These are phyloP conservation scores for Dryobates pubescens DNA, from an alignment of 2,797 vertebrate genomes.

Conservation along the genomic window DNA sequence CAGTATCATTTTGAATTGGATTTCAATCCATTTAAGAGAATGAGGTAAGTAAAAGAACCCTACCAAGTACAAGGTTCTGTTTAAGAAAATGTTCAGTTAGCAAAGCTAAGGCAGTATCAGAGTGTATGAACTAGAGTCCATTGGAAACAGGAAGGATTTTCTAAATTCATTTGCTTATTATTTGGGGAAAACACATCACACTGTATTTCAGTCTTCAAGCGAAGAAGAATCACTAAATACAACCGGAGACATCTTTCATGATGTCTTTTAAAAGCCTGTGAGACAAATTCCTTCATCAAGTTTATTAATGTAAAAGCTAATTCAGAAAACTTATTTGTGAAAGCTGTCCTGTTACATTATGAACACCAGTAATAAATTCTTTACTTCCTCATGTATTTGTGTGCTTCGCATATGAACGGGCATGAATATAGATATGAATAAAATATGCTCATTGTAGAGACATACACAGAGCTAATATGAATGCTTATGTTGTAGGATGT, in stretches of 20 bases:
- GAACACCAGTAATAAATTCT: conserved; percentile 28
- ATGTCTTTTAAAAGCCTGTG: not conserved
- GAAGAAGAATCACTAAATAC: not conserved
- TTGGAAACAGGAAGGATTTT: not conserved
- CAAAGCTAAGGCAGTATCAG: not conserved
- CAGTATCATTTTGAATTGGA: not conserved
- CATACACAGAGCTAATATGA: conserved; percentile 2
- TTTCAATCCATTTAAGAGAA: conserved; percentile 10
- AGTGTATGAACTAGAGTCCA: not conserved
- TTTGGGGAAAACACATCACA: not conserved
- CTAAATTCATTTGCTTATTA: not conserved
- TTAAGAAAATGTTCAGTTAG: not conserved
- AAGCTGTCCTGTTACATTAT: conserved; percentile 32
- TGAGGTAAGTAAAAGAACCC: conserved; percentile 3
- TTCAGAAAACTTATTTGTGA: conserved; percentile 29
- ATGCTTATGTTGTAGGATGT: not conserved
- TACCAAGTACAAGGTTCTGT: not conserved
- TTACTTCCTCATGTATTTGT: conserved; percentile 22
- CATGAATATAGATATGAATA: conserved; percentile 31
- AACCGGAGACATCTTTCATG: not conserved
- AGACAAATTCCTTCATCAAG: conserved; percentile 1
- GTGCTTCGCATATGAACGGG: not conserved
- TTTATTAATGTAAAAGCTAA: conserved; percentile 20
- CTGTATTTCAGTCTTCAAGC: not conserved
- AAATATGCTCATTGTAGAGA: conserved; percentile 15